phyloP scores from a whole-genome alignment of 2,113 vertebrate species.

The Notiomystis cincta region DNA sequence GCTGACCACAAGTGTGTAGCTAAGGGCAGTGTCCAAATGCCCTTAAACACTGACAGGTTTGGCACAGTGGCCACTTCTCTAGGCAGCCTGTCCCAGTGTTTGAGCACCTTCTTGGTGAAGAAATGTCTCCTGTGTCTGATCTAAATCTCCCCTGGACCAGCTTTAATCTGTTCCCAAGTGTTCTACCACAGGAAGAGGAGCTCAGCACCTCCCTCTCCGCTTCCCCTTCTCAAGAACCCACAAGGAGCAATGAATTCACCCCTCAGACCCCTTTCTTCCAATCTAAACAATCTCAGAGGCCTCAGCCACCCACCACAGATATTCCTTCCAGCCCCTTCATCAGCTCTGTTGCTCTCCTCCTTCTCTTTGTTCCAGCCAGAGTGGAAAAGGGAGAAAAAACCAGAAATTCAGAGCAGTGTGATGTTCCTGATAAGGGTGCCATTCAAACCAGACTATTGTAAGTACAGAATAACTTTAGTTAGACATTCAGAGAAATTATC shows the following conservation, averaged over 20 bases:
- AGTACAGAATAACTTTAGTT: rapidly evolving
- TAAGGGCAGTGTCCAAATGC: rapidly evolving
- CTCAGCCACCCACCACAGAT: background rate
- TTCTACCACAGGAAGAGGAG: background rate
- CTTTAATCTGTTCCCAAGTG: rapidly evolving
- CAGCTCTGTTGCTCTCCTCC: background rate
- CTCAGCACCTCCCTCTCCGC: rapidly evolving
- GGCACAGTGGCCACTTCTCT: background rate
- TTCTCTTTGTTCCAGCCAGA: background rate
- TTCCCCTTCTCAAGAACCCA: background rate
- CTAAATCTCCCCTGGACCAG: background rate
- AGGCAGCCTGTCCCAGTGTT: background rate
- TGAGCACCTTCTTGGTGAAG: background rate
- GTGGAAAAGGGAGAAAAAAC: background rate
- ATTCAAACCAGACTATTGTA: background rate
- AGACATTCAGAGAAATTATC: background rate
- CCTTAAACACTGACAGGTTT: background rate
- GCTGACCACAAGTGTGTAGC: background rate
- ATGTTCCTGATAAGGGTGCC: background rate
- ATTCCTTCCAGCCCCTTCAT: background rate
- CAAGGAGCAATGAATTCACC: rapidly evolving
- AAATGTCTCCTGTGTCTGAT: rapidly evolving
- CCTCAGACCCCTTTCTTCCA: background rate
- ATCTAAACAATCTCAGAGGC: background rate
- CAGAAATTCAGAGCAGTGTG: background rate